These are phyloP conservation scores for Drosophila repleta DNA, from an alignment of 1,140 invertebrate species.

Conservation along the genomic window DNA sequence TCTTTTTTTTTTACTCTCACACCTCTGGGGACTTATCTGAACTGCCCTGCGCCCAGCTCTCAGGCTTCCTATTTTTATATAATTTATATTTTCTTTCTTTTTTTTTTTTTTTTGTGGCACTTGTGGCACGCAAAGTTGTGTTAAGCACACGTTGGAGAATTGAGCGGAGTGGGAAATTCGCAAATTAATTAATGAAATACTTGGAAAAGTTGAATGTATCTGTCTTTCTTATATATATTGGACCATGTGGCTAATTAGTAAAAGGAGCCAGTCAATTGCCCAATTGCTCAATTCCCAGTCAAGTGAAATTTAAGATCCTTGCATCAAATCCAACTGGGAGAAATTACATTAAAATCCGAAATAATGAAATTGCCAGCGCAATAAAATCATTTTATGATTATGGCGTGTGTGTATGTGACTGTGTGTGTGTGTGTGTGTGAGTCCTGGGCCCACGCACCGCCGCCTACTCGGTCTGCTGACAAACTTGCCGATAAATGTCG, in stretches of 20 bases:
- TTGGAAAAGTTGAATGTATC: constrained; percentile 18
- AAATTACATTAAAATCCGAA: constrained; percentile 69
- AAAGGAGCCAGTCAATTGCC: constrained; percentile 20
- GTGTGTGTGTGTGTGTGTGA: constrained; percentile 10
- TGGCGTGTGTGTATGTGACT: constrained; percentile 31
- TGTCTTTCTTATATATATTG: constrained; percentile 6
- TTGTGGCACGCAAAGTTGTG: constrained; percentile 45
- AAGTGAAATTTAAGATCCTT: constrained; percentile 30
- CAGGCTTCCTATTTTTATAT: not conserved
- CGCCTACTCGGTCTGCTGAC: constrained; percentile 5
- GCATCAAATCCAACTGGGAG: constrained; percentile 38
- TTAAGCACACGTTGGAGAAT: constrained; percentile 49
- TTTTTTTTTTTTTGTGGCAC: not conserved
- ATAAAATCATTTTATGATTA: constrained; percentile 72
- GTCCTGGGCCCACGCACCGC: constrained; percentile 1
- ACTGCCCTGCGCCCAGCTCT: constrained; percentile 14
- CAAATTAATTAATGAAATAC: constrained; percentile 62
- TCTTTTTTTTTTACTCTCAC: constrained; percentile 6
- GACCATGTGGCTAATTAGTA: constrained; percentile 41
- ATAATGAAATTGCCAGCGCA: constrained; percentile 70
- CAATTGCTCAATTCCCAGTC: constrained; percentile 22
- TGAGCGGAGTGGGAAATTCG: constrained; percentile 35
- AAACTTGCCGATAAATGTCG: constrained; percentile 47
- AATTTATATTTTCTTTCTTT: not conserved
- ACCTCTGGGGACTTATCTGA: constrained; percentile 27